Percentiles rank a stretch among this genome's conserved stretches.
Evolutionary conservation across 2,113 vertebrate genomes (phyloP).

Genomic region (Malurus cyaneus): DNA sequence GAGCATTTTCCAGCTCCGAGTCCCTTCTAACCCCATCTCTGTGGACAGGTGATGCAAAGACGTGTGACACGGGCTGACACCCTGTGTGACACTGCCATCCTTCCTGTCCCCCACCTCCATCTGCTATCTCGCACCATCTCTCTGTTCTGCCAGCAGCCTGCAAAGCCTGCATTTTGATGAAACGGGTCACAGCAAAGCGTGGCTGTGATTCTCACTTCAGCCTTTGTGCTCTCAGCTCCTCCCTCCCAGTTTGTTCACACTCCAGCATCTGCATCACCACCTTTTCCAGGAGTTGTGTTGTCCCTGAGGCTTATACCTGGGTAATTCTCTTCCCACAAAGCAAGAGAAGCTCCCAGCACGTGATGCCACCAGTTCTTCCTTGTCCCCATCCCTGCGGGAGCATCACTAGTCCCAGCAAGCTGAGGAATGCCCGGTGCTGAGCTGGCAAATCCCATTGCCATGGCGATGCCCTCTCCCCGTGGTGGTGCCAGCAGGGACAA

Average conservation of each 20-base stretch:
- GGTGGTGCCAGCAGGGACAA: not conserved
- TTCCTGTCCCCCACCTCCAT: not conserved
- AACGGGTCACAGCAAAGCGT: not conserved
- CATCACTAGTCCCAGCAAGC: rapidly evolving
- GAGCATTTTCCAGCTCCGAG: not conserved
- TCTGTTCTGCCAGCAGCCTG: not conserved
- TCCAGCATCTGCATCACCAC: not conserved
- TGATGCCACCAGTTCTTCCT: rapidly evolving
- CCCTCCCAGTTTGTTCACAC: not conserved
- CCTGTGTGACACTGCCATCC: not conserved
- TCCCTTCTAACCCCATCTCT: not conserved
- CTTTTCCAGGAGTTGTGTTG: not conserved
- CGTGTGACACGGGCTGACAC: not conserved
- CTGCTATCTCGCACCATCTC: constrained; percentile 30
- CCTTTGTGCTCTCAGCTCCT: not conserved
- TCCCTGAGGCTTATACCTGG: not conserved
- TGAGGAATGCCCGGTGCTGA: not conserved
- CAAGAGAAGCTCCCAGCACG: not conserved
- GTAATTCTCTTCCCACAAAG: not conserved
- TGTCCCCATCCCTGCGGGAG: not conserved
- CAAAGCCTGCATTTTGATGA: constrained; percentile 7
- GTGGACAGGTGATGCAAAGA: not conserved
- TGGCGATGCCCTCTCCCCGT: not conserved
- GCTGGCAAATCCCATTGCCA: not conserved
- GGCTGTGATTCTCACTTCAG: not conserved